Evolutionary conservation across 2,797 vertebrate genomes (phyloP), one percentile per base, ranked within the genome.

Genomic region (Aythya fuligula): DNA sequence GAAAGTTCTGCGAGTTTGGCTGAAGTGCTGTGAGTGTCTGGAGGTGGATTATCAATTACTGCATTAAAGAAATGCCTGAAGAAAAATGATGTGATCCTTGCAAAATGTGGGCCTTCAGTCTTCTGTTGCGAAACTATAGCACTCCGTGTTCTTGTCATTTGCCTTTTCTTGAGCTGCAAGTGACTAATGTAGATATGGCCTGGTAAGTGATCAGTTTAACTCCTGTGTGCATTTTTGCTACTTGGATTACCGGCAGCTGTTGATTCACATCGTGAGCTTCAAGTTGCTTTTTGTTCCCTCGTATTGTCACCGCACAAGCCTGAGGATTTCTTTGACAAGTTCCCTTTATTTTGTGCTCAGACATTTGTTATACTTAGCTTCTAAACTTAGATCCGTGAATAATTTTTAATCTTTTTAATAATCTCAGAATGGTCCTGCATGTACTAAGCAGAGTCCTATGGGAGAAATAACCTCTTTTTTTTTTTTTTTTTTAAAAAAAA

Each of bases 141-240:
- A 74, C 60, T 61, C 17, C 25, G 60, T 53, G 1, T 4, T 24
- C 28, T 3, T 60, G 51, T 53, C 36, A 16, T n/a, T 74, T 2
- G 5, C 27, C 41, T 49, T 56, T 39, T 8, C 57, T 73, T n/a
- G 65, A 60, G 5, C 14, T 51, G 54, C 7, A 27, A 41, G 79
- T 69, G 58, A 47, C 14, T 16, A 1, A 60, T 2, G 3, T 0
- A 16, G 22, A 47, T 1, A 12, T 25, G 73, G 7, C 56, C 39
- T 56, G 8, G 28, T 12, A 1, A 79, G 64, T 49, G 38, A 34
- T 15, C 24, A 14, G 51, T 24, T 56, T 19, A 19, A 24, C 3
- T 0, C 10, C 20, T 24, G 3, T 3, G 1, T 18, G 27, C 3
- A 1, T 5, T 43, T 39, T 70, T 77, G 53, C 69, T 30, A 3